phyloP scores from a whole-genome alignment of 2,113 vertebrate genomes.

The Amphiprion ocellaris region DNA sequence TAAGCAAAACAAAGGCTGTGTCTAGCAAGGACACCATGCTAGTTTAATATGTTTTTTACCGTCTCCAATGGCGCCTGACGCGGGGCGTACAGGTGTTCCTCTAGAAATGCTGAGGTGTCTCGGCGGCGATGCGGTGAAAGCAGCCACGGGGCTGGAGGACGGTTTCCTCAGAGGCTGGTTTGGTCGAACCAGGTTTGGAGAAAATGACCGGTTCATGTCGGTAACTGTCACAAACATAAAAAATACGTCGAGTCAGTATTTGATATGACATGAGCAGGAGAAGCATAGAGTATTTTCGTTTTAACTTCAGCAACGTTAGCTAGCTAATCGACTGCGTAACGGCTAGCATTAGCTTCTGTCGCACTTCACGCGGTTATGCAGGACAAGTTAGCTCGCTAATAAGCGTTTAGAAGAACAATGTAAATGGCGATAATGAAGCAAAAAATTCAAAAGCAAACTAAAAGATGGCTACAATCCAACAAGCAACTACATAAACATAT shows the following conservation, averaged over 20 bases:
- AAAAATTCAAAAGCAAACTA: not conserved
- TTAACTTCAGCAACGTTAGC: not conserved
- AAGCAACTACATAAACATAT: not conserved
- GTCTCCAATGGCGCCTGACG: not conserved
- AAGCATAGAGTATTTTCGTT: not conserved
- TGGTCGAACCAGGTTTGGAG: conserved; percentile 45
- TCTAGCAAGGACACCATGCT: not conserved
- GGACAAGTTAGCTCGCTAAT: not conserved
- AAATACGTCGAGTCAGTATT: not conserved
- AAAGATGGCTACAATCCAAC: not conserved
- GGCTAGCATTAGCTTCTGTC: not conserved
- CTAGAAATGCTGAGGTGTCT: not conserved
- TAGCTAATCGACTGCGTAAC: not conserved
- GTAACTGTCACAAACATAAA: not conserved
- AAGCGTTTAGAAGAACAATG: not conserved
- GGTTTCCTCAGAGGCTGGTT: conserved; percentile 80
- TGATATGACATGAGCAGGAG: not conserved
- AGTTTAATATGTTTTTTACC: conserved; percentile 21
- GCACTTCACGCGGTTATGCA: too few relatives aligned
- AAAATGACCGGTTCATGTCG: conserved; percentile 61
- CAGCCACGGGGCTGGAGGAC: conserved; percentile 32
- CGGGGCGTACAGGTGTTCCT: rapidly evolving
- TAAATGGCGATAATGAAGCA: not conserved
- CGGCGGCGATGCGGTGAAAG: rapidly evolving
- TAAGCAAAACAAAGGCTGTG: too few relatives aligned